Evolutionary conservation across 1,140 invertebrate species (phyloP), one percentile per base, ranked within the genome.

Genomic region (Cyclargus thomasi): DNA sequence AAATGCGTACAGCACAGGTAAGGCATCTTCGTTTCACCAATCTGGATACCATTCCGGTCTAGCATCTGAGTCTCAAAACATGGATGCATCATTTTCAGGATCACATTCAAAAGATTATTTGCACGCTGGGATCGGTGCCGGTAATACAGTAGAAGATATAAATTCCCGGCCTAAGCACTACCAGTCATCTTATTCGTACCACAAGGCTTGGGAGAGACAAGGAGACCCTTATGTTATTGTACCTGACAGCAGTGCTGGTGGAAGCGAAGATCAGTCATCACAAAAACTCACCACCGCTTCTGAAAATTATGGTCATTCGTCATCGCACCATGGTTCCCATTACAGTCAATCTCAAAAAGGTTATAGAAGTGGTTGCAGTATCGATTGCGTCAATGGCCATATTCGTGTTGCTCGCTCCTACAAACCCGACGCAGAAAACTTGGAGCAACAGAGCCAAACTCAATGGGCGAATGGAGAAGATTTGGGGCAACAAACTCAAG

Each of bases 151-250:
- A 17, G 76, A 79, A 63, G 64, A 73, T 72, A 53, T 77, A 17
- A 75, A 74, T 68, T 67, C 77, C 1, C 82, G 79, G 66, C 90
- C 90, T 1, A 91, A 91, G 82, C 85, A 78, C 67, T 91, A 91
- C 73, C 85, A 90, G n/a, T 90, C 88, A 16, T 90, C 90, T 20
- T 91, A 90, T 73, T 86, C 90, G 7, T 91, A 91, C 69, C 85
- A 91, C 47, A 91, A 91, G 70, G 86, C 90, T 23, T 91, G 90
- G 90, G 90, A 91, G 78, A 85, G 85, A 64, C 87, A 84, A 67
- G 90, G 90, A 17, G 88, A 89, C 74, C 90, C 90, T 29, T 91
- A 91, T 53, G 75, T 90, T 14, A 91, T 91, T 36, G 75, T 84
- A 67, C 89, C 90, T 16, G 73, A 68, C 23, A 76, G 69, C 67